Percentiles rank a stretch among this genome's conserved stretches.
Evolutionary conservation across 2,113 vertebrate genomes (phyloP).

Genomic region (Macaca mulatta): DNA sequence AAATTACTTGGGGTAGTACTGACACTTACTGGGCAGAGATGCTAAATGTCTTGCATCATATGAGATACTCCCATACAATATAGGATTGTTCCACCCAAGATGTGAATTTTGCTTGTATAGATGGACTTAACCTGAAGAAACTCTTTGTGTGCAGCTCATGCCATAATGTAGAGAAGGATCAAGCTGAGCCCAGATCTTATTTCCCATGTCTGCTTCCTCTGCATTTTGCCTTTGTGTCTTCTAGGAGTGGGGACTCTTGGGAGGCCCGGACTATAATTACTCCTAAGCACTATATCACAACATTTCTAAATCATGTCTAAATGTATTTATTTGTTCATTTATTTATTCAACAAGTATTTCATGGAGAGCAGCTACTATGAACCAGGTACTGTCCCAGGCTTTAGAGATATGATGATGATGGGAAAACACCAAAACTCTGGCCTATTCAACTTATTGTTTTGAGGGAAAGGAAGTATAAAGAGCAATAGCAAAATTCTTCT

Average conservation of each 20-base stretch:
- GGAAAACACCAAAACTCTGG: not conserved
- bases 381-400: not conserved
- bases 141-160: not conserved
- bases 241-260: not conserved
- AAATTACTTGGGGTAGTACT: not conserved
- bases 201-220: not conserved
- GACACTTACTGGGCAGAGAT: not conserved
- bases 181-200: not conserved
- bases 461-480: not conserved
- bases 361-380: not conserved
- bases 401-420: not conserved
- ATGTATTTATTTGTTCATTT: not conserved
- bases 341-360: not conserved
- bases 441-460: not conserved
- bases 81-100: not conserved
- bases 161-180: not conserved
- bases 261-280: not conserved
- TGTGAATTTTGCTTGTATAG: not conserved
- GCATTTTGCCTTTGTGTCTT: not conserved
- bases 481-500: not conserved
- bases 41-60: not conserved
- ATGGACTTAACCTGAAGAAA: not conserved
- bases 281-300: not conserved
- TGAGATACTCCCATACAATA: not conserved
- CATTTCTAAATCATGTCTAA: not conserved